Percentiles rank a stretch among this genome's conserved stretches.
These are phyloP conservation scores for Plusia festucae DNA, from an alignment of 2,888 invertebrate species.

Conservation along the genomic window DNA sequence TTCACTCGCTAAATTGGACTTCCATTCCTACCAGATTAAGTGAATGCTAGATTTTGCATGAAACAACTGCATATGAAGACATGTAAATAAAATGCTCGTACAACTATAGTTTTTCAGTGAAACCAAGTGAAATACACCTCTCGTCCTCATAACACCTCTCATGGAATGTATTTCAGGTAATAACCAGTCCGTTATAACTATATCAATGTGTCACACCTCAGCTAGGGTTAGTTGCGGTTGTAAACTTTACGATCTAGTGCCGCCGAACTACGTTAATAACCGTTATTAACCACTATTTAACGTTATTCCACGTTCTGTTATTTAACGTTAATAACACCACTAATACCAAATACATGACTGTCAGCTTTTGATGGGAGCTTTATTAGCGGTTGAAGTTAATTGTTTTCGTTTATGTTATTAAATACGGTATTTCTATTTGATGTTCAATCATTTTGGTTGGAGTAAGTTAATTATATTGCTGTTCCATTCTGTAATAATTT, in stretches of 20 bases:
- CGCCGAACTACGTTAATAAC: constrained; percentile 26
- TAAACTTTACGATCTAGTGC: constrained; percentile 55
- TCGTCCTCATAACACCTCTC: no score
- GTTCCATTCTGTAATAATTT: background rate
- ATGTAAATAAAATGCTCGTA: background rate
- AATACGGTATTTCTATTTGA: constrained; percentile 12
- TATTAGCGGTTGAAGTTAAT: constrained; percentile 35
- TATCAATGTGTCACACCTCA: constrained; percentile 49
- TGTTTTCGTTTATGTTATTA: constrained; percentile 23
- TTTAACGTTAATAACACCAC: constrained; percentile 40
- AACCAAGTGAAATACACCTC: constrained; percentile 22
- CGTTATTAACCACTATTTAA: constrained; percentile 40
- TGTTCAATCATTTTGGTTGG: constrained; percentile 18
- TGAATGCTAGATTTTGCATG: no score
- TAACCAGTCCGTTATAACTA: constrained; percentile 52
- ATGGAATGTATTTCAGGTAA: constrained; percentile 22
- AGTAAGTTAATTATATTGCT: constrained; percentile 6
- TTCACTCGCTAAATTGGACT: no score
- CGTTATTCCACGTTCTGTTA: constrained; percentile 12
- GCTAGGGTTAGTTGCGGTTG: constrained; percentile 36
- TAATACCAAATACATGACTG: constrained; percentile 20
- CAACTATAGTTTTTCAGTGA: constrained; percentile 6
- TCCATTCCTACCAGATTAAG: no score
- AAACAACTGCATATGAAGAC: background rate
- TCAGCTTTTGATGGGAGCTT: constrained; percentile 28